A percentile compares a stretch with the other conserved stretches of the same genome.
phyloP scores from a whole-genome alignment of 2,113 vertebrate species.

The Cyphomyrus discorhynchus region DNA sequence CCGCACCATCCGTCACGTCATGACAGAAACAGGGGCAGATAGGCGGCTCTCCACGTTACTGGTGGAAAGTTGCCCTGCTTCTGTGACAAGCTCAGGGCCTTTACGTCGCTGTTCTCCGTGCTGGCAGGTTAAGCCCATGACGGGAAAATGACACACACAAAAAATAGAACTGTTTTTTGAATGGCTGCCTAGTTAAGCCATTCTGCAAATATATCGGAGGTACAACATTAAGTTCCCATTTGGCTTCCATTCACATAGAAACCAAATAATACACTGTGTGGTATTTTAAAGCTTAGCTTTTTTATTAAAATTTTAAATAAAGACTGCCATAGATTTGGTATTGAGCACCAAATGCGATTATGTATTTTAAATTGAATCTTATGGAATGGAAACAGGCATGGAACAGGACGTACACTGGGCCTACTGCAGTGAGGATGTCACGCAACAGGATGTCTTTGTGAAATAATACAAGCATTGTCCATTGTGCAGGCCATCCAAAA shows the following conservation, averaged over 20 bases:
- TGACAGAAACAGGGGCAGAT: conserved; percentile 48
- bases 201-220: neutral
- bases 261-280: neutral
- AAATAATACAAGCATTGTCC: neutral
- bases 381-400: neutral
- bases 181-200: neutral
- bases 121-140: neutral
- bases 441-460: neutral
- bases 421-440: neutral
- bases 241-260: neutral
- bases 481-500: conserved; percentile 1
- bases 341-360: neutral
- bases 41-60: conserved; percentile 23
- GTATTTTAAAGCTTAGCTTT: neutral
- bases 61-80: neutral
- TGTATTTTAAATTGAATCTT: neutral
- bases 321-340: neutral
- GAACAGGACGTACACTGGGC: neutral
- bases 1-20: conserved; percentile 49
- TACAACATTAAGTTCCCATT: neutral
- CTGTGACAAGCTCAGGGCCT: neutral
- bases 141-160: neutral
- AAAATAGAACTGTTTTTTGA: neutral
- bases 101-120: neutral
- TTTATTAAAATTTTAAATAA: neutral